Evolutionary conservation across 2,888 invertebrate genomes (phyloP), one percentile per base, ranked within the genome.

Genomic region (Branchipolynoe longqiensis): DNA sequence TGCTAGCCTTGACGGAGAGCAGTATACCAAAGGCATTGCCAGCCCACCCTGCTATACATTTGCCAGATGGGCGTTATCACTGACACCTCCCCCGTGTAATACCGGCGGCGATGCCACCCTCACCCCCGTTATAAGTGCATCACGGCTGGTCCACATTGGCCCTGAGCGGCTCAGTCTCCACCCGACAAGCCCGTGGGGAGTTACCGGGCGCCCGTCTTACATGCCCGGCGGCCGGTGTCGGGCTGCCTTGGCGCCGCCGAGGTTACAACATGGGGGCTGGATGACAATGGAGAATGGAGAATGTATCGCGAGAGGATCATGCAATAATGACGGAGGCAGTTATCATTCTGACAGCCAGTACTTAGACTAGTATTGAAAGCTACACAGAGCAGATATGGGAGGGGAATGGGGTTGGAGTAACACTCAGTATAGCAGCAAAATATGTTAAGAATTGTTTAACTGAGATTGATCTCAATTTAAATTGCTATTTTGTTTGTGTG

Each of bases 281-380:
- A n/a, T n/a, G n/a, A n/a, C n/a, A n/a, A n/a, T n/a, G n/a, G n/a
- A n/a, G n/a, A n/a, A n/a, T n/a, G n/a, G n/a, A n/a, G n/a, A n/a
- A n/a, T n/a, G n/a, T n/a, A n/a, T n/a, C n/a, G n/a, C n/a, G n/a
- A n/a, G n/a, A n/a, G n/a, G n/a, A n/a, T n/a, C n/a, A n/a, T n/a
- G n/a, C n/a, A n/a, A n/a, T n/a, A n/a, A n/a, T 2, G 56, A 8
- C n/a, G 56, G 56, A 62, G 25, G 12, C 62, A 25, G 62, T 31
- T 62, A 62, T 62, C 62, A 62, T 62, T 62, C 25, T 62, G 1
- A 62, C 62, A 62, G 28, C 62, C 62, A n/a, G n/a, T n/a, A n/a
- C n/a, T n/a, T n/a, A n/a, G n/a, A n/a, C n/a, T n/a, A n/a, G n/a
- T n/a, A n/a, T n/a, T n/a, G n/a, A n/a, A n/a, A n/a, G n/a, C n/a